Base-by-base conservation (phyloP, 2,888 invertebrate genomes). In the Pollenia angustigena region DNA sequence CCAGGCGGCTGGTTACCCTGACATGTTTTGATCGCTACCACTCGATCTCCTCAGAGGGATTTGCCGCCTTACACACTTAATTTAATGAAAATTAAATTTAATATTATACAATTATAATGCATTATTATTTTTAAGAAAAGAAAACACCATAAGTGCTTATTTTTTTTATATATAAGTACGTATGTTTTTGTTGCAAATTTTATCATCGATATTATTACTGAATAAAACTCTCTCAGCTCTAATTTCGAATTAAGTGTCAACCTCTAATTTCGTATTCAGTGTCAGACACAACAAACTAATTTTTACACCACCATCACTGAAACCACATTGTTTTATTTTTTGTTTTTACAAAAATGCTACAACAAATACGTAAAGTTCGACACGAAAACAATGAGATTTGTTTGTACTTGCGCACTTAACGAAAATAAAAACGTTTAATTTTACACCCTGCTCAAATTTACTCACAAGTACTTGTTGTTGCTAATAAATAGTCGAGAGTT, bases 391-490 rank as follows among this genome's bases (percentile, higher is more conserved):
- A 81, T 16, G 2, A 72, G 71, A 84, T 88, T 88, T 88, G 85
- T 88, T 88, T 88, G 88, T 88, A 88, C 80, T 64, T 88, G 88
- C 88, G 88, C 88, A 81, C 11, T 87, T 44, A 50, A 7, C 32
- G 23, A 10, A 48, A 50, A 42, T 18, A n/a, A 50, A 76, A 75
- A 12, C 58, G 44, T 46, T 72, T 14, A 12, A 10, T 50, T 80
- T 54, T 50, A 69, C 72, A 71, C 82, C 75, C 74, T 60, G 11
- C 44, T 74, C 48, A 9, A 44, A 40, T 50, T 48, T 32, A 69
- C 23, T 40, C 12, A 48, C 32, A 32, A 12, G 4, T 54, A 18
- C 12, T 64, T 62, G 40, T 60, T 60, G 40, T 42, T 23, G 40
- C 40, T 40, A 16, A 42, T 42, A 16, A 54, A 69, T 69, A 16